Base-by-base conservation (phyloP, 1,140 invertebrate genomes). In the Ruditapes philippinarum region DNA sequence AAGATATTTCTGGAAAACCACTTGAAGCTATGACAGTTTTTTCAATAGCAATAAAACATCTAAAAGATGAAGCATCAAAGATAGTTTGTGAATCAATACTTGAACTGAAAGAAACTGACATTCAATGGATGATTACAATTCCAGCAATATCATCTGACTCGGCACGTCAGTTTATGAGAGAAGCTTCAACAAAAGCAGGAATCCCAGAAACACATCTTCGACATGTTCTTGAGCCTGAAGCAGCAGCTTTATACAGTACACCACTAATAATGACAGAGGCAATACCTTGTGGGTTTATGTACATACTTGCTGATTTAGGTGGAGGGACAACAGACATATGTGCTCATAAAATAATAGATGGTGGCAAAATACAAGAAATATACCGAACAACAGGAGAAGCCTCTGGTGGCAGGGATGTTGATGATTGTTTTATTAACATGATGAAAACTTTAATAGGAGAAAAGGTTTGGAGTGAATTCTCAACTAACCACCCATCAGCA, bases 161-260 rank as follows among this genome's bases (percentile, higher is more conserved):
- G 9, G 31, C 60, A 0, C 25, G 40, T 1, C 60, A 83, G 60
- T 83, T 83, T 51, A 83, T 65, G 57, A 31, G 80, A 14, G 80
- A 83, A 25, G 80, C 80, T 11, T 33, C 80, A n/a, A 49, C 17
- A 0, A 22, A 51, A 83, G 80, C 80, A 38, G 80, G 60, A 5
- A 83, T 83, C 19, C 36, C 33, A 42, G 28, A 62, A 0, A 45
- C 22, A 31, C 57, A 68, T 2, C 5, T 83, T 25, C 25, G 80
- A 68, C 62, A 68, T n/a, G 80, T 49, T 33, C 80, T 83, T 12
- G 80, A 83, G 40, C 80, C 80, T 3, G 80, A 83, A 31, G 57
- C 57, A 28, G 80, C 60, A 7, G 25, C 80, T 28, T 40, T 83
- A 28, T 83, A 36, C 45, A 36, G 80, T 38, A 87, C 73, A 36